These are phyloP conservation scores for Lottia scabra DNA, from an alignment of 2,888 invertebrate species.

Conservation along the genomic window DNA sequence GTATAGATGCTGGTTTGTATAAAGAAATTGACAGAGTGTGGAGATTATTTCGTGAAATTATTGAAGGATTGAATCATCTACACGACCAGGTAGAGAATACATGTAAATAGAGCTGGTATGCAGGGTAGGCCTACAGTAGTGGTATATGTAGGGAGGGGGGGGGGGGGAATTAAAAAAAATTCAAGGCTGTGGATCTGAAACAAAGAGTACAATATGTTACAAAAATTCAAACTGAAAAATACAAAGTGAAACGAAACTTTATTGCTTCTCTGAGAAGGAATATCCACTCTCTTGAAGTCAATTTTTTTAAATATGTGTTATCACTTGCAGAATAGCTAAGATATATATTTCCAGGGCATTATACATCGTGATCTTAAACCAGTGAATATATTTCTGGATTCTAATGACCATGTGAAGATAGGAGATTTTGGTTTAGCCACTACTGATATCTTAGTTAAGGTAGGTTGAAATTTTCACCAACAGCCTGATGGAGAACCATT, in stretches of 20 bases:
- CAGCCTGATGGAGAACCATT: neutral
- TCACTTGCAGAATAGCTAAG: no score
- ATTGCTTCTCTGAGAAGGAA: no score
- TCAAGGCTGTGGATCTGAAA: no score
- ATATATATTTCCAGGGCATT: slow-evolving; percentile 79
- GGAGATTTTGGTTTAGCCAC: slow-evolving; percentile 98
- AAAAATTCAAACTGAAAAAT: no score
- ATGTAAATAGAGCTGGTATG: no score
- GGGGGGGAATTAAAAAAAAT: no score
- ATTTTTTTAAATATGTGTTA: no score
- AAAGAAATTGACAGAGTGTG: slow-evolving; percentile 85
- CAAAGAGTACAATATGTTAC: no score
- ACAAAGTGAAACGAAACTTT: no score
- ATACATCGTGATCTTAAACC: slow-evolving; percentile 71
- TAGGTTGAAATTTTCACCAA: slow-evolving; percentile 10
- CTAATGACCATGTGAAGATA: slow-evolving; percentile 92
- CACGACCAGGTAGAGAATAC: slow-evolving; percentile 82
- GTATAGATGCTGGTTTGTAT: slow-evolving; percentile 84
- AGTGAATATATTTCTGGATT: slow-evolving; percentile 95
- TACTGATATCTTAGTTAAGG: slow-evolving; percentile 75
- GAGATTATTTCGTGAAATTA: slow-evolving; percentile 94
- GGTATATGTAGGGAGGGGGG: no score
- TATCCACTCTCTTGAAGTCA: no score
- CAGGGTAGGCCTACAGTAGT: no score
- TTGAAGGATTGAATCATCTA: slow-evolving; percentile 90